Conservation (phyloP, 2,113 vertebrate genomes). For the Microtus montanus region DNA sequence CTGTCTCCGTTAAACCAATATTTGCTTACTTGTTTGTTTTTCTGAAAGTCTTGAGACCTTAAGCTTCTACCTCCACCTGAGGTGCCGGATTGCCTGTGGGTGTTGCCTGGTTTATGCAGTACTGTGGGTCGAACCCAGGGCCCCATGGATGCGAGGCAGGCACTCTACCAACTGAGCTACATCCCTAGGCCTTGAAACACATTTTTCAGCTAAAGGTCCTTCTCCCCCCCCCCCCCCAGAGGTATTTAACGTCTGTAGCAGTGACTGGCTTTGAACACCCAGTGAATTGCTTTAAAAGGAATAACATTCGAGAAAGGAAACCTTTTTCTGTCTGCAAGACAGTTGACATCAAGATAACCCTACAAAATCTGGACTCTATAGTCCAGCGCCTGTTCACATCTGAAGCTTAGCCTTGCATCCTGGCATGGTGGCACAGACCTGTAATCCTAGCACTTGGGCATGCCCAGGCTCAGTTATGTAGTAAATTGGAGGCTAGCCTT, state of each 20-base stretch:
- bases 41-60: background rate
- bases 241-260: rapidly evolving
- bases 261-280: background rate
- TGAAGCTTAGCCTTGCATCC: background rate
- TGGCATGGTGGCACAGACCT: background rate
- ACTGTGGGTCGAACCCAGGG: background rate
- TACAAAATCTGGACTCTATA: background rate
- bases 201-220: background rate
- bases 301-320: background rate
- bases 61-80: background rate
- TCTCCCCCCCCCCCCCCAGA: background rate
- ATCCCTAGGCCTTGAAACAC: background rate
- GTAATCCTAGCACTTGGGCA: background rate
- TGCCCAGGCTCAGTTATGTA: background rate
- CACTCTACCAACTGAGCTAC: background rate
- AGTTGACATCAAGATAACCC: background rate
- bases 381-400: background rate
- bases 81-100: background rate
- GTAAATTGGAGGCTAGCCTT: background rate
- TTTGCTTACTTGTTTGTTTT: background rate
- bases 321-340: background rate
- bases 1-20: background rate
- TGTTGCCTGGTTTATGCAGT: background rate
- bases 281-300: background rate
- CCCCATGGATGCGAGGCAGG: background rate